Base-by-base conservation (phyloP, 2,797 vertebrate species). In the Galagoides demidoff region DNA sequence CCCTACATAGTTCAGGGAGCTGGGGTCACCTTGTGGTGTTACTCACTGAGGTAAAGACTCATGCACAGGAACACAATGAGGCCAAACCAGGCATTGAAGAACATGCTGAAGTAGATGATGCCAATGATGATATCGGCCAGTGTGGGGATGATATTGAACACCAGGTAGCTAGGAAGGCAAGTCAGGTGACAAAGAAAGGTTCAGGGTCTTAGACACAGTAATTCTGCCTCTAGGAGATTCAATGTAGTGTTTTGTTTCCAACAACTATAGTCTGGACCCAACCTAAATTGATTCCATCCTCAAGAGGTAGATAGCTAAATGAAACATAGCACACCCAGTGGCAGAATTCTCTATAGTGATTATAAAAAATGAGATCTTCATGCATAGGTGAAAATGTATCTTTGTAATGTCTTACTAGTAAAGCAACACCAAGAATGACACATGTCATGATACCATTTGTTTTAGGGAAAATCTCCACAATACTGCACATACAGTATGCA, bases 1-100 rank as follows among this genome's bases (percentile, higher is more conserved):
- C 63, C 12, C 11, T 23, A 9, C n/a, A 10, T 2, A 61, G n/a
- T 77, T 61, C 39, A 27, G 64, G 81, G n/a, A 89, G 82, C 17
- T 12, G 29, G 29, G 71, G 45, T 84, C 39, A 25, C 71, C 0
- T 4, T 45, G 85, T 1, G 43, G 74, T 87, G 7, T 34, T 68
- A 98, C 99, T 99, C 97, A 99, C 99, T 99, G 94, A 99, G 99
- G 90, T 99, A 99, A 11, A 99, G 96, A 49, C 98, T 97, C 99
- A 99, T 99, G 98, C 99, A 99, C 97, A 99, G 93, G 29, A 99
- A 99, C 97, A 99, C 81, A 71, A 99, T 99, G 82, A 99, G 99
- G 89, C 99, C 99, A 1, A 99, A 99, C 99, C 99, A 99, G 97
- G 99, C 99, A 0, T 99, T 99, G 98, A 99, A 99, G 96, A 98